Percentiles rank a stretch among this genome's conserved stretches.
phyloP scores from a whole-genome alignment of 2,113 vertebrate genomes.

The Verasper variegatus region DNA sequence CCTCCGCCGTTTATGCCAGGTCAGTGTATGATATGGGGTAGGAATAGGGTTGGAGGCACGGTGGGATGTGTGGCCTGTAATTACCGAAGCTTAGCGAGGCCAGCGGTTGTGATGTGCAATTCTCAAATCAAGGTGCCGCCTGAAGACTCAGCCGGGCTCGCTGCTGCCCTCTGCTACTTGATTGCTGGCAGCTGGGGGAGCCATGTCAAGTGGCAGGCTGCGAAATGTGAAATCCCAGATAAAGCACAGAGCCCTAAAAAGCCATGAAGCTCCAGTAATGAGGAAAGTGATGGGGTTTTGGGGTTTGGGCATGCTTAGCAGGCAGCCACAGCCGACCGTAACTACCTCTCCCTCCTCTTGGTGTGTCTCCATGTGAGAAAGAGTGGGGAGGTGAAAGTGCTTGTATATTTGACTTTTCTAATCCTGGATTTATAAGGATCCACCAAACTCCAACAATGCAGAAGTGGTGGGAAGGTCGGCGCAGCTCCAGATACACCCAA shows the following conservation, averaged over 20 bases:
- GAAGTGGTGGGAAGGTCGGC: slow-evolving; percentile 68
- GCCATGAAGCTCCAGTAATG: slow-evolving; percentile 81
- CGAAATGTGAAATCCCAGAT: slow-evolving; percentile 83
- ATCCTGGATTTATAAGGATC: slow-evolving; percentile 79
- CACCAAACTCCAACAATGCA: slow-evolving; percentile 72
- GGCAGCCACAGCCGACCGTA: slow-evolving; percentile 47
- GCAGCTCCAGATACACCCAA: slow-evolving; percentile 45
- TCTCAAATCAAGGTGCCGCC: slow-evolving; percentile 78
- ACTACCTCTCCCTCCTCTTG: slow-evolving; percentile 37
- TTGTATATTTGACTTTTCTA: slow-evolving; percentile 78
- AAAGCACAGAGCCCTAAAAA: slow-evolving; percentile 79
- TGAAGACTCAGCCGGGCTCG: slow-evolving; percentile 57
- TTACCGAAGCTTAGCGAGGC: slow-evolving; percentile 74
- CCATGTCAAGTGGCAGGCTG: slow-evolving; percentile 78
- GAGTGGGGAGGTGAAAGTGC: slow-evolving; percentile 62
- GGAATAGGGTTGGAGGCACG: slow-evolving; percentile 48
- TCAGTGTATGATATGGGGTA: slow-evolving; percentile 61
- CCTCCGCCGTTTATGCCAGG: slow-evolving; percentile 62
- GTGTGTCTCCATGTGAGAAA: slow-evolving; percentile 55
- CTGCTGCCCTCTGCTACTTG: slow-evolving; percentile 64
- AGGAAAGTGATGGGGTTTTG: slow-evolving; percentile 79
- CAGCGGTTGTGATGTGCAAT: slow-evolving; percentile 72
- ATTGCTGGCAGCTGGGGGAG: slow-evolving; percentile 77
- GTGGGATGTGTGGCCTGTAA: slow-evolving; percentile 76
- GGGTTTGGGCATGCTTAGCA: slow-evolving; percentile 72